Evolutionary conservation across 2,888 invertebrate species (phyloP).

Genomic region (Leucophenga maculata): DNA sequence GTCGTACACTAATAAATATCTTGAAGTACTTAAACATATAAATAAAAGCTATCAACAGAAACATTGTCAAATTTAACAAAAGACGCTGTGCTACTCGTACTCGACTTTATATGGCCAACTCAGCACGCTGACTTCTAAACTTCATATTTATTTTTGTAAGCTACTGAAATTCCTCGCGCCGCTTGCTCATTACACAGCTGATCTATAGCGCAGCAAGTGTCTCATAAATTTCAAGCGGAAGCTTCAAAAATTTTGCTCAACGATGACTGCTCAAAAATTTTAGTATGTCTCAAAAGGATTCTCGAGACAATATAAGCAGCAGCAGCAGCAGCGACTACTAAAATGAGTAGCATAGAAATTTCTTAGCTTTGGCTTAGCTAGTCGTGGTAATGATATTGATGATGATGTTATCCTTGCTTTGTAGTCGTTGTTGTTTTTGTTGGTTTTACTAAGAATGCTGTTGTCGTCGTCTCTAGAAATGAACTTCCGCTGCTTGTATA

Average conservation of each 20-base stretch:
- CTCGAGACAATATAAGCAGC: background rate
- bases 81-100: no score
- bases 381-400: constrained; percentile 26
- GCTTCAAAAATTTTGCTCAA: constrained; percentile 60
- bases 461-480: background rate
- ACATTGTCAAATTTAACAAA: no score
- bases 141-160: no score
- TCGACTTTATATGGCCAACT: no score
- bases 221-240: constrained; percentile 64
- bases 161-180: no score
- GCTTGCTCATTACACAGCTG: constrained; percentile 34
- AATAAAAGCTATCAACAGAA: no score
- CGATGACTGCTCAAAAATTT: constrained; percentile 38
- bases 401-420: constrained; percentile 2
- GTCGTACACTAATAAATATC: no score
- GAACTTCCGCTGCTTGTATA: constrained; percentile 8
- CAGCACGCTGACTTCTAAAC: no score
- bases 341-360: background rate
- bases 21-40: no score
- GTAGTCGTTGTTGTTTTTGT: background rate
- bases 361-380: background rate
- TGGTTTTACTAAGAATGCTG: background rate
- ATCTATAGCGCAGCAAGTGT: constrained; percentile 63
- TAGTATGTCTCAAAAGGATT: constrained; percentile 25
- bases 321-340: no score